phyloP scores from a whole-genome alignment of 2,888 invertebrate species.

The Spilosoma lubricipeda region DNA sequence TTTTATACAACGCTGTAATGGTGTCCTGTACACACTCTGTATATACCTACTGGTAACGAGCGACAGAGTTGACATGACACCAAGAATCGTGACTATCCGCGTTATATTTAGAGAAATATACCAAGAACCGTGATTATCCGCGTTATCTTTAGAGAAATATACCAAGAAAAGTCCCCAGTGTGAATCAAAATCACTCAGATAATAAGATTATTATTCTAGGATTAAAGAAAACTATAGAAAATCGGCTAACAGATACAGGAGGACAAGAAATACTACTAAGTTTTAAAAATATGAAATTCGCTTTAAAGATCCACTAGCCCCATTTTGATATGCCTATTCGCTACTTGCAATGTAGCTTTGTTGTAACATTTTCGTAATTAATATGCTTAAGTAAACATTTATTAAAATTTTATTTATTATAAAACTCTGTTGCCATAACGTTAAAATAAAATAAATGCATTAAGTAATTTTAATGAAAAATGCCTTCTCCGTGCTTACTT shows the following conservation, averaged over 20 bases:
- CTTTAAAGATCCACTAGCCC: neutral
- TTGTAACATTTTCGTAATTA: neutral
- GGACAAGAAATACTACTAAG: neutral
- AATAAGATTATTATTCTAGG: too few species aligned
- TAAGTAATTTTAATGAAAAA: neutral
- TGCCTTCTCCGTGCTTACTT: neutral
- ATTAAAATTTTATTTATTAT: neutral
- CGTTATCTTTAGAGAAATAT: too few species aligned
- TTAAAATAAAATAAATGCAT: neutral
- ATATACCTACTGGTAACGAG: too few species aligned
- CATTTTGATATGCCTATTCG: neutral
- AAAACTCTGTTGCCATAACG: neutral
- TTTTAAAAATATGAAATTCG: neutral
- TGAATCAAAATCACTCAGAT: too few species aligned
- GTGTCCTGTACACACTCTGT: too few species aligned
- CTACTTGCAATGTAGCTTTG: neutral
- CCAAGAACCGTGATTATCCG: too few species aligned
- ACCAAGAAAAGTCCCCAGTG: too few species aligned
- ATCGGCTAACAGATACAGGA: neutral
- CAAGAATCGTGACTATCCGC: too few species aligned
- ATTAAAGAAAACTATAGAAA: neutral
- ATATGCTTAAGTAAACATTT: neutral
- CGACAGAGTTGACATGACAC: too few species aligned
- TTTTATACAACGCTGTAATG: too few species aligned
- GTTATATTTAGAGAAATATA: too few species aligned